Conservation (phyloP, 2,113 vertebrate species). For the Elephantulus edwardii region DNA sequence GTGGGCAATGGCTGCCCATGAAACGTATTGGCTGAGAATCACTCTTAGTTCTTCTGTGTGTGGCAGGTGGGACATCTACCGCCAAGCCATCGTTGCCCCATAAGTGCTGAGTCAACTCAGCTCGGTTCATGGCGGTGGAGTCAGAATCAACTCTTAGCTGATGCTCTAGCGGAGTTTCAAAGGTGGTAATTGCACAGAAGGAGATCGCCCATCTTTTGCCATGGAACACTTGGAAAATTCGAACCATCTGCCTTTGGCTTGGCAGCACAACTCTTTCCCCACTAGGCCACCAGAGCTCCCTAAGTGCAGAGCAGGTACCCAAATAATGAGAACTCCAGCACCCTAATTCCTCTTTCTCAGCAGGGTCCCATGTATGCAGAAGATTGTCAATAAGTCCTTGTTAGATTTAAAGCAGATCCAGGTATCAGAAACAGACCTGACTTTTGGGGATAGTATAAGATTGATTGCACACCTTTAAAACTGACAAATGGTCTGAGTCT, state of each 20-base stretch:
- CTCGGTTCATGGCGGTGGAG: no score
- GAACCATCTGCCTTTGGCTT: no score
- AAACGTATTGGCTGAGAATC: neutral
- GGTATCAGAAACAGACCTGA: neutral
- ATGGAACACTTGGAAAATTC: no score
- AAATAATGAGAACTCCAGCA: neutral
- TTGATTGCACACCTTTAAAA: slow-evolving; percentile 31
- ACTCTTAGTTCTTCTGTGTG: neutral
- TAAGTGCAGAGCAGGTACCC: neutral
- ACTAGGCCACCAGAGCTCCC: no score
- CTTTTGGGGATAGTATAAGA: slow-evolving; percentile 23
- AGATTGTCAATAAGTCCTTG: neutral
- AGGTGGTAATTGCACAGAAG: no score
- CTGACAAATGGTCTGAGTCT: slow-evolving; percentile 23
- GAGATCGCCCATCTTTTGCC: no score
- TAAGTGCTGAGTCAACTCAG: no score
- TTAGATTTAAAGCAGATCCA: neutral
- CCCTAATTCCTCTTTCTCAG: neutral
- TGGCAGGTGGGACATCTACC: neutral
- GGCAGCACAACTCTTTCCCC: no score
- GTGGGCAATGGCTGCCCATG: neutral
- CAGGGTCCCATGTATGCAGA: neutral
- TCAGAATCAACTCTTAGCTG: no score
- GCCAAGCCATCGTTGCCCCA: neutral
- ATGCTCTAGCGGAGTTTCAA: no score